Evolutionary conservation across 2,113 vertebrate genomes (phyloP).

Genomic region (Theristicus caerulescens): DNA sequence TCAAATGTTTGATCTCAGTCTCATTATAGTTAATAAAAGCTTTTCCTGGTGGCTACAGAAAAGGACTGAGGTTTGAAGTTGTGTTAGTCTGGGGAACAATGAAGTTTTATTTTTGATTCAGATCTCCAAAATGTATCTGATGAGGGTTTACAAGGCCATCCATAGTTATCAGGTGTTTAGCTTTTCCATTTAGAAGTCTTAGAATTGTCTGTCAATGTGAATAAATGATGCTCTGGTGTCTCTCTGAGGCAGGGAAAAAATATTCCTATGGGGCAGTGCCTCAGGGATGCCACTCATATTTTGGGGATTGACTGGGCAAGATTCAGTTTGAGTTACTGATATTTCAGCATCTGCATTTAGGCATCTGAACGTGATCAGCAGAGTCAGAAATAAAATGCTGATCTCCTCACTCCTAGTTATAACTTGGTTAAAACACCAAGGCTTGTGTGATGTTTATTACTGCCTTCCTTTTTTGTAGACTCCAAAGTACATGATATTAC

Average conservation of each 20-base stretch:
- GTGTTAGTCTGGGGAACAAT: not conserved
- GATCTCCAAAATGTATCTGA: not conserved
- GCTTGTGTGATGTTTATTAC: not conserved
- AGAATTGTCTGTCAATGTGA: not conserved
- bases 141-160: not conserved
- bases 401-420: not conserved
- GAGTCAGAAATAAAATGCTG: not conserved
- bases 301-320: not conserved
- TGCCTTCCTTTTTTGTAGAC: not conserved
- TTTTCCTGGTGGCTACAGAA: not conserved
- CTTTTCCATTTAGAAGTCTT: not conserved
- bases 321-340: not conserved
- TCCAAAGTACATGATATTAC: not conserved
- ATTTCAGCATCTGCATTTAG: not conserved
- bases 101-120: not conserved
- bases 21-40: not conserved
- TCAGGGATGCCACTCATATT: not conserved
- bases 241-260: not conserved
- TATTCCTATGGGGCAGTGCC: not conserved
- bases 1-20: not conserved
- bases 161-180: not conserved
- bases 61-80: not conserved
- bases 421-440: not conserved
- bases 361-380: not conserved
- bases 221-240: not conserved